Evolutionary conservation across 2,888 invertebrate species (phyloP).

Genomic region (Drosophila imparisetae): DNA sequence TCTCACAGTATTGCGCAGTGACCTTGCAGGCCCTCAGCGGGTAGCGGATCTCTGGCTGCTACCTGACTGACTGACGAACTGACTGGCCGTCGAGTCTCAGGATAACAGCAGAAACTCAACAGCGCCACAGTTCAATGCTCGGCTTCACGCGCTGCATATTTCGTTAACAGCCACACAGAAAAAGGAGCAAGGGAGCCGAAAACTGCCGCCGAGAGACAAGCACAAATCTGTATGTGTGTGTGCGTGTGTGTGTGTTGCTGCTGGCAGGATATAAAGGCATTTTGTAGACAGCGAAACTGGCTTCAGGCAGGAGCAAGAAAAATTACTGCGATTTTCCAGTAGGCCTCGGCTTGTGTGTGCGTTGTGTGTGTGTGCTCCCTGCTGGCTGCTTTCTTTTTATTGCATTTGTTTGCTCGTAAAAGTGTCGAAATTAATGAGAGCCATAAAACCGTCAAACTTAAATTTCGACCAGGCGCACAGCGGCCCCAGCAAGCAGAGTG

Average conservation of each 20-base stretch:
- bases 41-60: slow-evolving; percentile 28
- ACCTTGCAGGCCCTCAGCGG: slow-evolving; percentile 47
- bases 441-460: slow-evolving; percentile 84
- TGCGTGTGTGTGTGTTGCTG: slow-evolving; percentile 2
- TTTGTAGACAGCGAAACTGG: not conserved
- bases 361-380: slow-evolving; percentile 7
- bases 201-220: slow-evolving; percentile 11
- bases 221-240: slow-evolving; percentile 22
- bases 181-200: slow-evolving; percentile 55
- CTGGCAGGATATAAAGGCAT: slow-evolving; percentile 28
- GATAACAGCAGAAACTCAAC: slow-evolving; percentile 8
- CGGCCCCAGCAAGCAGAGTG: slow-evolving; percentile 25
- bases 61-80: slow-evolving; percentile 32
- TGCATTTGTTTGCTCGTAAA: slow-evolving; percentile 81
- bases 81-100: slow-evolving; percentile 11
- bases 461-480: slow-evolving; percentile 83
- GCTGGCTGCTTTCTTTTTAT: slow-evolving; percentile 61
- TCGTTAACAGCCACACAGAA: slow-evolving; percentile 79
- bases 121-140: slow-evolving; percentile 16
- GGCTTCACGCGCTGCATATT: slow-evolving; percentile 78
- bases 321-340: slow-evolving; percentile 35
- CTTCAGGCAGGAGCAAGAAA: slow-evolving; percentile 27
- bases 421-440: slow-evolving; percentile 82
- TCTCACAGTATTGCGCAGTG: slow-evolving; percentile 32
- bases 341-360: slow-evolving; percentile 8